These are phyloP conservation scores for Clostera curtula DNA, from an alignment of 2,888 invertebrate genomes.

Conservation along the genomic window DNA sequence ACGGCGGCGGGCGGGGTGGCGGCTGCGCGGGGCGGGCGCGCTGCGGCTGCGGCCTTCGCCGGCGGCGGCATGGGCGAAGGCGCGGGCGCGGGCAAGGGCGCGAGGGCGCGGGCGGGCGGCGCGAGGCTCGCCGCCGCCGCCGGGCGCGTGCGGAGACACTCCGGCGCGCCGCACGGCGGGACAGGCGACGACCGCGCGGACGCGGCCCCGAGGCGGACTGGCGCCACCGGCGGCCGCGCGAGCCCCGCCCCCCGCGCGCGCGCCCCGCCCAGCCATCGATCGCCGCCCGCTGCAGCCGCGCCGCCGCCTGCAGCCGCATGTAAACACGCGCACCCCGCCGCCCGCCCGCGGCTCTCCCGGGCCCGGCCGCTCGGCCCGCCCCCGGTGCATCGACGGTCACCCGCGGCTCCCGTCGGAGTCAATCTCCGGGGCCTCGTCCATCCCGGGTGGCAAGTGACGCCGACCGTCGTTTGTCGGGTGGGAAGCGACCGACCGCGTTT, in stretches of 20 bases:
- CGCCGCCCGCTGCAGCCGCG: slow-evolving; percentile 39
- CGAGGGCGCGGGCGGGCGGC: slow-evolving; percentile 73
- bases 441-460: no score
- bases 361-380: slow-evolving; percentile 13
- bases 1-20: slow-evolving; percentile 31
- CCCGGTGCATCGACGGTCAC: slow-evolving; percentile 12
- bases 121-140: slow-evolving; percentile 71
- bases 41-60: slow-evolving; percentile 53
- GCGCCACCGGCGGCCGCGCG: slow-evolving; percentile 45
- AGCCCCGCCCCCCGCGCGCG: slow-evolving; percentile 42
- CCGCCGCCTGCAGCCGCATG: no score
- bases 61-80: slow-evolving; percentile 49
- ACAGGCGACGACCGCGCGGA: slow-evolving; percentile 68
- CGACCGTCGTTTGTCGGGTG: background rate
- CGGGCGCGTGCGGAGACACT: slow-evolving; percentile 64
- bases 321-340: no score
- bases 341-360: slow-evolving; percentile 30
- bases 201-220: slow-evolving; percentile 69
- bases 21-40: slow-evolving; percentile 48
- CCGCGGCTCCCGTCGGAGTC: slow-evolving; percentile 6
- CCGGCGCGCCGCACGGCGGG: slow-evolving; percentile 62
- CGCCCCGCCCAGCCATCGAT: slow-evolving; percentile 42
- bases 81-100: slow-evolving; percentile 46
- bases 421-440: slow-evolving; percentile 6
- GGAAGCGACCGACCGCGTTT: background rate